These are phyloP conservation scores for Metopolophium dirhodum DNA, from an alignment of 1,140 invertebrate genomes.

Conservation along the genomic window DNA sequence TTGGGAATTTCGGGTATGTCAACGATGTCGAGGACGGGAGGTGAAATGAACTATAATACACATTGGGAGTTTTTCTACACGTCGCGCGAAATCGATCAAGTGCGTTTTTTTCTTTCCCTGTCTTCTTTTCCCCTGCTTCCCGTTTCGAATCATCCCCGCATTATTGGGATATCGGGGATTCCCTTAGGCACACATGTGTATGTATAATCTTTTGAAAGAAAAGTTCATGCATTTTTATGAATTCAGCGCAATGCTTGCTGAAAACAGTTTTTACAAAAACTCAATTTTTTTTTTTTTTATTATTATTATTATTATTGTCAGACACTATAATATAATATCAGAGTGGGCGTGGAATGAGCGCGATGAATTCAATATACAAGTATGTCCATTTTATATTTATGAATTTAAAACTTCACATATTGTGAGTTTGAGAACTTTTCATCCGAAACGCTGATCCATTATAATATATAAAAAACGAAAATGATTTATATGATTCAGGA, in stretches of 20 bases:
- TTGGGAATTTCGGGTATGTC: conserved; percentile 44
- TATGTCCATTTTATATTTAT: not conserved
- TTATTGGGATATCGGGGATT: conserved; percentile 18
- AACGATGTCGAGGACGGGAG: not conserved
- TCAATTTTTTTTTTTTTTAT: not conserved
- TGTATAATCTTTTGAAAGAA: conserved; percentile 31
- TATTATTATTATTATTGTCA: not conserved
- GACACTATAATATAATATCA: not conserved
- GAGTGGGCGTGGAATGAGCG: not conserved
- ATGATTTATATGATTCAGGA: not conserved
- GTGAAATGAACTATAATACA: conserved; percentile 32
- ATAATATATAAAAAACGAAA: not conserved
- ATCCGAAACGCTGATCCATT: not conserved
- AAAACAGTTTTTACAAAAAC: not conserved
- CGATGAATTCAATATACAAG: conserved; percentile 6
- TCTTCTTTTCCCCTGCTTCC: not conserved
- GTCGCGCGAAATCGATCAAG: conserved; percentile 24
- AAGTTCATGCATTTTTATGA: conserved; percentile 37
- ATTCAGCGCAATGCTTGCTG: not conserved
- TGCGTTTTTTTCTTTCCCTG: not conserved
- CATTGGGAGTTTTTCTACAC: conserved; percentile 22
- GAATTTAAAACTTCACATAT: not conserved
- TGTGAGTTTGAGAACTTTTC: not conserved
- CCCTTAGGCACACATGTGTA: not conserved
- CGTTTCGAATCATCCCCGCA: not conserved